Evolutionary conservation across 53 echinoderm and acorn worm species (phyloP), one percentile per base, ranked within the genome.

Genomic region (Hippasteria phrygiana): DNA sequence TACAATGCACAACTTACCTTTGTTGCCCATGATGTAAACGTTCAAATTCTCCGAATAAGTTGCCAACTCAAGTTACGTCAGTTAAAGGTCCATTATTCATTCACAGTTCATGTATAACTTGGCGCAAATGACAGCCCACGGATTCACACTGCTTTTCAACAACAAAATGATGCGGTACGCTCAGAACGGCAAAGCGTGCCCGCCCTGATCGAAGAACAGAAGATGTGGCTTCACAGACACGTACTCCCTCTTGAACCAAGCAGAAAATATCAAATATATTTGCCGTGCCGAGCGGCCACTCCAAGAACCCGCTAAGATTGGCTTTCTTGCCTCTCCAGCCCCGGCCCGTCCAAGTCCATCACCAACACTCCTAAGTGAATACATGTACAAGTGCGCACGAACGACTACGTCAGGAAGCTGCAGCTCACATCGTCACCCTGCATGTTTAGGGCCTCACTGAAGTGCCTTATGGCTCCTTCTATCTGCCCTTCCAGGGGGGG

Each of bases 331-430:
- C 79, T 42, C 73, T 43, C 43, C 41, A 36, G 13, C 69, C 69
- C 14, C 9, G 24, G 41, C 11, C n/a, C 73, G 26, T 43, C 43
- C 4, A 41, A 42, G 42, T 41, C 73, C 43, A 26, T 73, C 43
- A 27, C 42, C 73, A 27, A 43, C 32, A 14, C 75, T 75, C 10
- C 48, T 16, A 51, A 33, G n/a, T n/a, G n/a, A n/a, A n/a, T n/a
- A n/a, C 41, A 40, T 4, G 40, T 20, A 40, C 73, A 42, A 75
- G 75, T 75, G 51, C 33, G 48, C 75, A 75, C 75, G 32, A 24
- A 29, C 32, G 75, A 27, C 33, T 76, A 16, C 40, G 80, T 33
- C 80, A 80, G 63, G 80, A 80, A 43, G 80, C 37, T 59, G 63
- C 26, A 26, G 24, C 28, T 28, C 26, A 41, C 26, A 11, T 62